Evolutionary conservation across 1,140 invertebrate genomes (phyloP).

Genomic region (Leptinotarsa defecta): DNA sequence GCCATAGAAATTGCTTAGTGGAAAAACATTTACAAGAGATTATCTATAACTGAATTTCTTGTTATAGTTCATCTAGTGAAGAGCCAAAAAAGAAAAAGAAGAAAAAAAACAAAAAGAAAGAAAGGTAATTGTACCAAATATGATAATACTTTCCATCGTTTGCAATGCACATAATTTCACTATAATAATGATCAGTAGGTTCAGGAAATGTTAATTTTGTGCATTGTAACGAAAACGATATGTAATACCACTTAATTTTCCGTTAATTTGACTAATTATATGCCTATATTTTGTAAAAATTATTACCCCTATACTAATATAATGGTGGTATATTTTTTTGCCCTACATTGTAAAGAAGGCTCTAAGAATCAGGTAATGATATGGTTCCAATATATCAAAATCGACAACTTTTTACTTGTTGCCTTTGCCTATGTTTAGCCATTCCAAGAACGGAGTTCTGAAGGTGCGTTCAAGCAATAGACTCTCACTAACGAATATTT

Average conservation of each 20-base stretch:
- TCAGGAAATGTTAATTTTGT: not conserved
- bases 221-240: not conserved
- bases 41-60: slow-evolving; percentile 17
- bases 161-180: not conserved
- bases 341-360: slow-evolving; percentile 48
- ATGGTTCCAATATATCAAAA: slow-evolving; percentile 36
- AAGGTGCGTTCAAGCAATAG: slow-evolving; percentile 51
- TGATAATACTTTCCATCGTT: not conserved
- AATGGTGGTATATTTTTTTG: slow-evolving; percentile 53
- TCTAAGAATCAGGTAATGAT: slow-evolving; percentile 48
- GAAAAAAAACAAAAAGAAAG: slow-evolving; percentile 71
- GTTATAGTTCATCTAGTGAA: slow-evolving; percentile 64
- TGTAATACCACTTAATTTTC: too few species aligned
- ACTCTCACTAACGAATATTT: slow-evolving; percentile 36
- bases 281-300: too few species aligned
- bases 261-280: too few species aligned
- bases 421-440: slow-evolving; percentile 52
- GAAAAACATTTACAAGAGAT: too few species aligned
- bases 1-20: too few species aligned
- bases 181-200: not conserved
- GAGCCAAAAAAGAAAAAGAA: slow-evolving; percentile 72
- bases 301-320: slow-evolving; percentile 47
- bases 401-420: slow-evolving; percentile 39
- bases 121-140: slow-evolving; percentile 60
- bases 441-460: slow-evolving; percentile 39